These are phyloP conservation scores for Platanista minor DNA, from an alignment of 2,113 vertebrate genomes.

Conservation along the genomic window DNA sequence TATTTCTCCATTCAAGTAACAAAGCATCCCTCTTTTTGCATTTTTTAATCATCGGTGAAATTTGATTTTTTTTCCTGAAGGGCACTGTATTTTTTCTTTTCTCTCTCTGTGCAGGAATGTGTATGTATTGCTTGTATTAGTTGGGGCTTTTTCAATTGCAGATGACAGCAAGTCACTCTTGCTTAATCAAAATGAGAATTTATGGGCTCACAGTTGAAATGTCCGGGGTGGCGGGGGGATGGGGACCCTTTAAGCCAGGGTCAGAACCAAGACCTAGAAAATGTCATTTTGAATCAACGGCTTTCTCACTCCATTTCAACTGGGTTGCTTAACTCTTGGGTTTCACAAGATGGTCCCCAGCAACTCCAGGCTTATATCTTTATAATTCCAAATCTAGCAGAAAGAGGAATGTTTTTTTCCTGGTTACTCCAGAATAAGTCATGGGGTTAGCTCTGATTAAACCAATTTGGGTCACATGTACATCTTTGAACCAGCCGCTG, in stretches of 20 bases:
- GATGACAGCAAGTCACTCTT: background rate
- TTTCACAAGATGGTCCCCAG: background rate
- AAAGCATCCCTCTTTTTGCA: background rate
- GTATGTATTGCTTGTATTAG: background rate
- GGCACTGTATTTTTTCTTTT: background rate
- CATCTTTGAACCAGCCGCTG: background rate
- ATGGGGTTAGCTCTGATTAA: background rate
- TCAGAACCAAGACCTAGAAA: background rate
- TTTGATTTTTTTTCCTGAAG: background rate
- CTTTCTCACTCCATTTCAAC: background rate
- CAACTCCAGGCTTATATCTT: background rate
- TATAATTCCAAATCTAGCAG: background rate
- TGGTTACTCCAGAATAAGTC: background rate
- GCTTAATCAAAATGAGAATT: background rate
- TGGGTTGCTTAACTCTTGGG: background rate
- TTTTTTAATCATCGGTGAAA: background rate
- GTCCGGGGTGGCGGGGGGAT: accelerated
- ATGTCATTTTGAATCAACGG: background rate
- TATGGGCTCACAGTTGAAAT: background rate
- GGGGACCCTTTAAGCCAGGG: accelerated
- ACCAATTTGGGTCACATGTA: background rate
- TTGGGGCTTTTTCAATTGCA: background rate
- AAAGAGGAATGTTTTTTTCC: background rate
- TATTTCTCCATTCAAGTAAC: background rate
- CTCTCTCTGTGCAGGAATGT: background rate